These are phyloP conservation scores for Elgonia sp. DNA, from an alignment of 2,888 invertebrate species.

Conservation along the genomic window DNA sequence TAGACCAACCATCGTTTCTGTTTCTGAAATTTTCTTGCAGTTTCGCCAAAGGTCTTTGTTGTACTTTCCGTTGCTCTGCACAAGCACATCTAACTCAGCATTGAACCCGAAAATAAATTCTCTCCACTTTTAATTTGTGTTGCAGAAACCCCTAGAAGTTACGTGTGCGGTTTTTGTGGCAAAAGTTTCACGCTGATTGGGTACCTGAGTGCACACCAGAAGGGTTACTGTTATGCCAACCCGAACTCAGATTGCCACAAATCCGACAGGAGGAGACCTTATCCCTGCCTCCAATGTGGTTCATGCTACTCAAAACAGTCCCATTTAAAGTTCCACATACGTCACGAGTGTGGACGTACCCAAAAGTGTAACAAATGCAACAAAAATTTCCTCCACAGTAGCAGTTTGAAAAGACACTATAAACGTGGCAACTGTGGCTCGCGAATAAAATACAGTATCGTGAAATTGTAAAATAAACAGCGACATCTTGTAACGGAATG, in stretches of 20 bases:
- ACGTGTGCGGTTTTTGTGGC: conserved; percentile 79
- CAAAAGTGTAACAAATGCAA: conserved; percentile 79
- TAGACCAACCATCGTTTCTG: too few species aligned
- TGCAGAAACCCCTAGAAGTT: conserved; percentile 53
- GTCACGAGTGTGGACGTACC: conserved; percentile 82
- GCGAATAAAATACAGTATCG: background rate
- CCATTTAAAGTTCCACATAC: conserved; percentile 81
- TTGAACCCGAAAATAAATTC: conserved; percentile 75
- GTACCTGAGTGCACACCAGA: conserved; percentile 76
- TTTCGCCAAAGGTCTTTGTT: conserved; percentile 13
- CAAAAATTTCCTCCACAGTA: conserved; percentile 80
- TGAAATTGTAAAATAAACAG: background rate
- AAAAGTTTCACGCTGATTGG: conserved; percentile 78
- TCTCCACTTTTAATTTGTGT: conserved; percentile 47
- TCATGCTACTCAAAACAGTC: conserved; percentile 80
- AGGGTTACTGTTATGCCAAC: conserved; percentile 80
- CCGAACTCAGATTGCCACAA: conserved; percentile 78
- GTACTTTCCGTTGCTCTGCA: conserved; percentile 1
- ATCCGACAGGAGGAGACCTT: conserved; percentile 76
- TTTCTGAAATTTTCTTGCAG: conserved; percentile 22
- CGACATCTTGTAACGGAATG: background rate
- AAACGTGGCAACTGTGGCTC: conserved; percentile 52
- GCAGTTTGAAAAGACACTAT: conserved; percentile 72
- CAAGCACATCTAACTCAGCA: conserved; percentile 30
- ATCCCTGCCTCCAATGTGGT: conserved; percentile 80